These are phyloP conservation scores for Hydriomena furcata DNA, from an alignment of 2,888 invertebrate species.

Conservation along the genomic window DNA sequence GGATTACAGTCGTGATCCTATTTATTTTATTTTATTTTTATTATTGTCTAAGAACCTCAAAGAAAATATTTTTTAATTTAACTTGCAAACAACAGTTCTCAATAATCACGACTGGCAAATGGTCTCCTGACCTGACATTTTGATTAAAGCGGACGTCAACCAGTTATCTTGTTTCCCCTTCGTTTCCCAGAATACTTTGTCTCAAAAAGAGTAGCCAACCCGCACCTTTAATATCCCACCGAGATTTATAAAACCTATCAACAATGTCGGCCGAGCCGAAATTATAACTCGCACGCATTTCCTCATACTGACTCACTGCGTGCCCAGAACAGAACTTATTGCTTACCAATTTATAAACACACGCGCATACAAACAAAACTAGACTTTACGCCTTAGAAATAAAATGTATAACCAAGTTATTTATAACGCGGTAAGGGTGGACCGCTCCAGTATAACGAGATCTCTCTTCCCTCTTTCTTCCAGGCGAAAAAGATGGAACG, in stretches of 20 bases:
- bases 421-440: slow-evolving; percentile 48
- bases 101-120: slow-evolving; percentile 22
- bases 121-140: slow-evolving; percentile 21
- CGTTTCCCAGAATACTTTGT: slow-evolving; percentile 32
- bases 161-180: slow-evolving; percentile 30
- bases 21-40: too few relatives aligned
- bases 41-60: too few relatives aligned
- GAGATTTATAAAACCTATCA: slow-evolving; percentile 67
- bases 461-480: slow-evolving; percentile 47
- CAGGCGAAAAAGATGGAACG: slow-evolving; percentile 38
- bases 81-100: slow-evolving; percentile 3
- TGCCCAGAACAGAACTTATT: slow-evolving; percentile 81
- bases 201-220: slow-evolving; percentile 41
- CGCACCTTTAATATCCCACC: slow-evolving; percentile 43
- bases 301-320: slow-evolving; percentile 79
- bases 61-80: too few relatives aligned
- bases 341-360: slow-evolving; percentile 52
- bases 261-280: slow-evolving; percentile 76
- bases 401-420: slow-evolving; percentile 30
- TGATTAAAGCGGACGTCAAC: slow-evolving; percentile 33
- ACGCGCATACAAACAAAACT: slow-evolving; percentile 34
- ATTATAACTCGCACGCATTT: slow-evolving; percentile 81
- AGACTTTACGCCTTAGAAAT: slow-evolving; percentile 31
- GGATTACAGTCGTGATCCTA: too few relatives aligned
- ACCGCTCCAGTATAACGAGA: slow-evolving; percentile 52